Evolutionary conservation across 2,888 invertebrate genomes (phyloP).

Genomic region (Chalcosyrphus nemorum): DNA sequence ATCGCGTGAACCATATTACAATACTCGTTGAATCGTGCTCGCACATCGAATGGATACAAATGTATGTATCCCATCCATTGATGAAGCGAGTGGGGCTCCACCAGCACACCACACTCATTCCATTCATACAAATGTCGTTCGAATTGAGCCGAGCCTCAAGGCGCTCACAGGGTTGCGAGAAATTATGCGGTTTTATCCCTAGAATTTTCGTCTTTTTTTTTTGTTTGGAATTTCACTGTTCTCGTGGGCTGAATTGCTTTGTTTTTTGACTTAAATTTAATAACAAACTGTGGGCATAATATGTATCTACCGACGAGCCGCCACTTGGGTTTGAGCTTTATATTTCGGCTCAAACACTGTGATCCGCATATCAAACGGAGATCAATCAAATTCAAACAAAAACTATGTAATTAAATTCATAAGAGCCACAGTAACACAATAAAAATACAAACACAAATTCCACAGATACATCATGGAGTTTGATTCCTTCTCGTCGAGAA

Average conservation of each 20-base stretch:
- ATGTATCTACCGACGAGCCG: constrained; percentile 18
- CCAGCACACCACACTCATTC: not conserved
- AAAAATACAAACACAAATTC: constrained; percentile 42
- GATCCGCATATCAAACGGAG: constrained; percentile 70
- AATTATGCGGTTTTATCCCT: constrained; percentile 24
- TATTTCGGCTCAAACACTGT: constrained; percentile 49
- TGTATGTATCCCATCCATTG: not conserved
- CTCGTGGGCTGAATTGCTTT: not conserved
- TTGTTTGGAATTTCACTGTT: not conserved
- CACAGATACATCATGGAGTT: constrained; percentile 37
- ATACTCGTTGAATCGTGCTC: not conserved
- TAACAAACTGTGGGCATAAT: constrained; percentile 39
- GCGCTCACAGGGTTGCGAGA: not conserved
- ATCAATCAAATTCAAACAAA: constrained; percentile 59
- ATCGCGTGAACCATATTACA: constrained; percentile 48
- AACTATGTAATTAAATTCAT: constrained; percentile 63
- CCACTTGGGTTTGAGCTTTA: not conserved
- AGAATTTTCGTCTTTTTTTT: not conserved
- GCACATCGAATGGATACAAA: not conserved
- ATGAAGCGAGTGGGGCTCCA: too few relatives aligned
- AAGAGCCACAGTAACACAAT: constrained; percentile 20
- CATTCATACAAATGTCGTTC: constrained; percentile 4
- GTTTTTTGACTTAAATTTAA: constrained; percentile 54
- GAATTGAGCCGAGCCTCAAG: not conserved
- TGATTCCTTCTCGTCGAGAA: constrained; percentile 6